phyloP scores from a whole-genome alignment of 2,797 vertebrate species.

The Megaceryle alcyon region DNA sequence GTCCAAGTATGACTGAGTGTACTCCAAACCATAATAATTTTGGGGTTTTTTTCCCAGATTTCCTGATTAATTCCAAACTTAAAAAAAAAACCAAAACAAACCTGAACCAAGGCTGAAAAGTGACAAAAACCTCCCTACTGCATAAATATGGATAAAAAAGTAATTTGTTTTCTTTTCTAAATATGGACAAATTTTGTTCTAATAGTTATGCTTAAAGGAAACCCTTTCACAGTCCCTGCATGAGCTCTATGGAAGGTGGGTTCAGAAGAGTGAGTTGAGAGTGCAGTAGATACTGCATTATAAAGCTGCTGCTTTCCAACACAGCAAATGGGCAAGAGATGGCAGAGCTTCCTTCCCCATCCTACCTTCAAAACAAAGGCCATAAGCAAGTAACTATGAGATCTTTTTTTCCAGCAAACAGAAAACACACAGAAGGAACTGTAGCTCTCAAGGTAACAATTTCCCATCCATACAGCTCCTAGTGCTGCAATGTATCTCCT shows the following conservation, averaged over 20 bases:
- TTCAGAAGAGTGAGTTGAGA: not conserved
- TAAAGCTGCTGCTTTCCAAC: not conserved
- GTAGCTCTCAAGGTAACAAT: not conserved
- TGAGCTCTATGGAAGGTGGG: not conserved
- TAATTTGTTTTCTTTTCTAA: not conserved
- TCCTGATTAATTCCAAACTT: not conserved
- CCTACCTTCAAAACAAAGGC: not conserved
- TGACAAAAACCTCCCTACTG: not conserved
- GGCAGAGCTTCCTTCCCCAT: not conserved
- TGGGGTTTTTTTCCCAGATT: not conserved
- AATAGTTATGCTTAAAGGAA: not conserved
- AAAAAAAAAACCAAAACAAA: not conserved
- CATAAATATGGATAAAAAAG: not conserved
- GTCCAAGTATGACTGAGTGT: not conserved
- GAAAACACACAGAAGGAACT: not conserved
- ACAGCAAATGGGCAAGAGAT: not conserved
- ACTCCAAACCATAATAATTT: not conserved
- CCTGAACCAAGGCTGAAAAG: not conserved
- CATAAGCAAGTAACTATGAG: not conserved
- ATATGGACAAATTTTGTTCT: not conserved
- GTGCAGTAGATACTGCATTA: not conserved
- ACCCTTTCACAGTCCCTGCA: not conserved
- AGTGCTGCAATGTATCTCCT: not conserved
- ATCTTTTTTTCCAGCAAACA: not conserved
- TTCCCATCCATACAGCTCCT: not conserved